These are phyloP conservation scores for Malurus melanocephalus DNA, from an alignment of 2,113 vertebrate genomes.

Conservation along the genomic window DNA sequence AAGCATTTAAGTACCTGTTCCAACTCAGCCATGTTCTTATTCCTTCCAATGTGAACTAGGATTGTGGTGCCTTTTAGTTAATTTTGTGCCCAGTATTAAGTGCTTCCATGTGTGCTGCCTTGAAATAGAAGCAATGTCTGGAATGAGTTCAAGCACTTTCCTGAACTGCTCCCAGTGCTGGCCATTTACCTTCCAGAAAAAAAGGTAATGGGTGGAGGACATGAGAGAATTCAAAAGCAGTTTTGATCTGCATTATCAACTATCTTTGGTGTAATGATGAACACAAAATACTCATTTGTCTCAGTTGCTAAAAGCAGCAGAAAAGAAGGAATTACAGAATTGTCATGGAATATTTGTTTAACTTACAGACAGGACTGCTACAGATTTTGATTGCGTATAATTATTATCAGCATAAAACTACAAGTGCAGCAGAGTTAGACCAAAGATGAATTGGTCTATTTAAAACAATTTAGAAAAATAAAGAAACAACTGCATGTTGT, in stretches of 20 bases:
- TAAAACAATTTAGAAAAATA: too few species aligned
- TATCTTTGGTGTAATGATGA: neutral
- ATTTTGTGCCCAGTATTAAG: conserved; percentile 16
- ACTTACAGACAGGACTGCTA: neutral
- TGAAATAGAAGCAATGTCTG: neutral
- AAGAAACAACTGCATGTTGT: neutral
- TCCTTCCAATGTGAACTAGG: neutral
- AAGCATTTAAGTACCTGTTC: conserved; percentile 17
- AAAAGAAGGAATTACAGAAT: neutral
- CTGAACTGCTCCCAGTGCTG: neutral
- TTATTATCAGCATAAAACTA: neutral
- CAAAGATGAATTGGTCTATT: neutral
- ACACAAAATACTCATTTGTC: neutral
- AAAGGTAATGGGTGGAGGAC: neutral
- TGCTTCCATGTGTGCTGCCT: neutral
- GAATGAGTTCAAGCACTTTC: neutral
- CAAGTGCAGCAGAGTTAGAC: neutral
- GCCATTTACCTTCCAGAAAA: neutral
- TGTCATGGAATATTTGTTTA: neutral
- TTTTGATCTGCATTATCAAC: neutral
- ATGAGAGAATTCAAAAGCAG: neutral
- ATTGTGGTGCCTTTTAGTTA: conserved; percentile 4
- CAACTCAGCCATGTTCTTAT: neutral
- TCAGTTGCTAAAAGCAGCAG: neutral
- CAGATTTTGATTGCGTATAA: neutral